Conservation (phyloP, 2,888 invertebrate genomes). For the Drosophila vallismaia region DNA sequence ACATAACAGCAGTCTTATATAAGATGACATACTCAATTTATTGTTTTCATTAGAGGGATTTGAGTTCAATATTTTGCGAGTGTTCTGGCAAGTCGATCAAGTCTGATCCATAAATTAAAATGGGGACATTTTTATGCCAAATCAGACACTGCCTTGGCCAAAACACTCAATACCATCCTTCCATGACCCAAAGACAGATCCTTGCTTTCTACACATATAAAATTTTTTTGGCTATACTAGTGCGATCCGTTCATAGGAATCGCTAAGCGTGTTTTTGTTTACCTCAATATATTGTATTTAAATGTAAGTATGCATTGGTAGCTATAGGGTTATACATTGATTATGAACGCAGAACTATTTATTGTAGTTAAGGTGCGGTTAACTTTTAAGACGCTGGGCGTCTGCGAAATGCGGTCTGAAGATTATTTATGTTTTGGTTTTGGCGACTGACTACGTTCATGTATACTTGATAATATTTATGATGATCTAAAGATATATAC, state of each 20-base stretch:
- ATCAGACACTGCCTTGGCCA: background rate
- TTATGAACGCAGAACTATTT: constrained; percentile 39
- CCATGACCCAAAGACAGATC: constrained; percentile 13
- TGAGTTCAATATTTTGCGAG: constrained; percentile 45
- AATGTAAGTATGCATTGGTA: constrained; percentile 35
- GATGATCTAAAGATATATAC: constrained; percentile 35
- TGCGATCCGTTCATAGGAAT: constrained; percentile 39
- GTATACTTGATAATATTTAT: constrained; percentile 44
- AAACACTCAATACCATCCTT: constrained; percentile 5
- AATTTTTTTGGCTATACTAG: constrained; percentile 68
- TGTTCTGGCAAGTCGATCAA: background rate
- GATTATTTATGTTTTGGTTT: constrained; percentile 1
- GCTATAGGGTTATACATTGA: constrained; percentile 24
- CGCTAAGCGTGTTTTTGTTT: constrained; percentile 70
- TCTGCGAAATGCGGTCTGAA: constrained; percentile 73
- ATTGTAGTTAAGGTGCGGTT: constrained; percentile 33
- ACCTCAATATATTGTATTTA: constrained; percentile 52
- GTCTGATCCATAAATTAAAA: too few species aligned
- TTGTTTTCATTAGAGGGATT: constrained; percentile 74
- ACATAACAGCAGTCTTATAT: constrained; percentile 84
- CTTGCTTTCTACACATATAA: constrained; percentile 58
- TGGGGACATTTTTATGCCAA: too few species aligned
- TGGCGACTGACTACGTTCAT: constrained; percentile 67
- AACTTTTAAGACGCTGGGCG: constrained; percentile 70
- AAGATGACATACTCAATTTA: constrained; percentile 82